Base-by-base conservation (phyloP, 2,113 vertebrate genomes). In the Phaethon lepturus region DNA sequence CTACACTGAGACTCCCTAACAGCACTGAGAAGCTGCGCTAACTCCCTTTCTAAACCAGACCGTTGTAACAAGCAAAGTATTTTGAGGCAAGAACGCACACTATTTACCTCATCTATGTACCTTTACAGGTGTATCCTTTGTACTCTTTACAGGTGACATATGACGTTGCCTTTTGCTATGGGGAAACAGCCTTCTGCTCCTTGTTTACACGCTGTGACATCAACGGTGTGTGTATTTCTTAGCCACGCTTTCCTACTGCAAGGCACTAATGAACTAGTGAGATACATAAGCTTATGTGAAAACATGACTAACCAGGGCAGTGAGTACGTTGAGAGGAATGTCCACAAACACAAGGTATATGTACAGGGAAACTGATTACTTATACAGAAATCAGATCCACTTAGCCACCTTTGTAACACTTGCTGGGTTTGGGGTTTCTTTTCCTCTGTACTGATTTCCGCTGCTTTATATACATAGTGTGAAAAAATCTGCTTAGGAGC, bases 261-360 rank as follows among this genome's bases (percentile, higher is more conserved):
- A 82, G 66, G 84, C 2, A 14, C 56, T 56, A 67, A 93, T 40
- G 85, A 64, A 59, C 58, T 90, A 83, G 79, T 82, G 74, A 86
- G 86, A 79, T 29, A 50, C 6, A 28, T 56, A 25, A 79, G 76
- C 62, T 95, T 88, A 79, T 72, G 81, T 91, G 96, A 91, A 95
- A 94, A 69, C 60, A 72, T 94, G 94, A 97, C 33, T 87, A 95
- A 91, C 73, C 49, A 82, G 22, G 55, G 45, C 7, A 78, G 31
- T 88, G 92, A 96, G 29, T 75, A 31, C 2, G 3, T 3, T 26
- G 60, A 31, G 79, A 94, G 64, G 95, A 93, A 94, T 73, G 93
- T 79, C 80, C 76, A 63, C 84, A 87, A 60, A 68, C 47, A 66
- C 1, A 4, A 89, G 93, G 53, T 45, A 23, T 53, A 84, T 0